Conservation (phyloP, 2,797 vertebrate species). For the Danionella dracula region DNA sequence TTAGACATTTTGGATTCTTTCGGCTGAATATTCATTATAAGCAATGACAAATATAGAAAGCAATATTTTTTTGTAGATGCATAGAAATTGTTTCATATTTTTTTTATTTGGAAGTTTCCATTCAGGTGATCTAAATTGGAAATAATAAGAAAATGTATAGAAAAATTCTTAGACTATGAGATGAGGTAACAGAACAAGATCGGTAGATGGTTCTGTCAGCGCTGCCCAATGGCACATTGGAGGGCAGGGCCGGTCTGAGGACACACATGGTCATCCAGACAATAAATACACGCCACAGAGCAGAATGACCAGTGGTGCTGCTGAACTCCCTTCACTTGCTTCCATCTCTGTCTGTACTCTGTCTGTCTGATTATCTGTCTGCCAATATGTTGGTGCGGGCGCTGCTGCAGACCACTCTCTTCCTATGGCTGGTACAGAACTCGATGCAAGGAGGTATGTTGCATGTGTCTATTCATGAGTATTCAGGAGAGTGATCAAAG, state of each 20-base stretch:
- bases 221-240: constrained; percentile 42
- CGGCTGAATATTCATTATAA: too few species aligned
- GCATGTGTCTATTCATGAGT: background rate
- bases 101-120: too few species aligned
- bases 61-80: too few species aligned
- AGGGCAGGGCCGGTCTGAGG: constrained; percentile 53
- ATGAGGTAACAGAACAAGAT: background rate
- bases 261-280: constrained; percentile 43
- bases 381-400: constrained; percentile 63
- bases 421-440: constrained; percentile 66
- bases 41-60: too few species aligned
- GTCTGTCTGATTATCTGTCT: constrained; percentile 25
- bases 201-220: constrained; percentile 15
- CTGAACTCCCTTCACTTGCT: constrained; percentile 1
- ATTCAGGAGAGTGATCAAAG: too few species aligned
- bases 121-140: too few species aligned
- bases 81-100: too few species aligned
- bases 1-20: too few species aligned
- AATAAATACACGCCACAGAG: constrained; percentile 58
- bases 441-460: constrained; percentile 74
- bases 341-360: constrained; percentile 22
- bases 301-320: constrained; percentile 23
- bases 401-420: constrained; percentile 67
- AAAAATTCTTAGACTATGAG: background rate
- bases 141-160: too few species aligned